Base-by-base conservation (phyloP, 2,113 vertebrate species). In the Phasianus colchicus region DNA sequence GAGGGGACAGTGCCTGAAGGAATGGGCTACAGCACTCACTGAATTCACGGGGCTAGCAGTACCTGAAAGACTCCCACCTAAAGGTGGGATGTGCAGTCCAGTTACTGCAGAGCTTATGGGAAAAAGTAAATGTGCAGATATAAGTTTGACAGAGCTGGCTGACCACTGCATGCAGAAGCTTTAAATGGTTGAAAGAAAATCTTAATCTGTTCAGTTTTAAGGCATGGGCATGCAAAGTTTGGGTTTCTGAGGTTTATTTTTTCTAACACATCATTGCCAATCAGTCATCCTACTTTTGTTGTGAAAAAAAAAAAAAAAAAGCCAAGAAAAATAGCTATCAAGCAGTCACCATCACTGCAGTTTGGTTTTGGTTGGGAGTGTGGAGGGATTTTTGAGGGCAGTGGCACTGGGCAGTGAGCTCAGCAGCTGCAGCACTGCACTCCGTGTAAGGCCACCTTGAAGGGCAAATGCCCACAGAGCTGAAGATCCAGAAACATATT, bases 331-430 rank as follows among this genome's bases (percentile, higher is more conserved):
- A 15, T 25, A 57, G 16, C 13, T 3, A 10, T 22, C 16, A 82
- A 40, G 20, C 60, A 65, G 32, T 40, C 45, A 16, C 16, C 52
- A 18, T 5, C 66, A 19, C 30, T 30, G 47, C 4, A 30, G 3
- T 3, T 55, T 45, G 24, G 48, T 13, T 3, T 55, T 45, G 24
- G 48, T 13, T 4, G 10, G 3, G 2, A 5, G 2, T 3, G 4
- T 21, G 15, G 25, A 38, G 14, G 32, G 13, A 0, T 2, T 77
- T 89, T 32, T 43, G 29, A 77, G 54, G 12, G 12, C 5, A 32
- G 47, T 32, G 52, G 52, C 52, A 52, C 24, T 27, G 50, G 50
- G 50, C 13, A 52, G 24, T 8, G 24, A 27, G 50, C 50, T 52
- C 50, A 52, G 50, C 50, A 52, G 50, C 50, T 52, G 50, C 50